phyloP scores from a whole-genome alignment of 2,888 invertebrate species.

The Idaea biselata region DNA sequence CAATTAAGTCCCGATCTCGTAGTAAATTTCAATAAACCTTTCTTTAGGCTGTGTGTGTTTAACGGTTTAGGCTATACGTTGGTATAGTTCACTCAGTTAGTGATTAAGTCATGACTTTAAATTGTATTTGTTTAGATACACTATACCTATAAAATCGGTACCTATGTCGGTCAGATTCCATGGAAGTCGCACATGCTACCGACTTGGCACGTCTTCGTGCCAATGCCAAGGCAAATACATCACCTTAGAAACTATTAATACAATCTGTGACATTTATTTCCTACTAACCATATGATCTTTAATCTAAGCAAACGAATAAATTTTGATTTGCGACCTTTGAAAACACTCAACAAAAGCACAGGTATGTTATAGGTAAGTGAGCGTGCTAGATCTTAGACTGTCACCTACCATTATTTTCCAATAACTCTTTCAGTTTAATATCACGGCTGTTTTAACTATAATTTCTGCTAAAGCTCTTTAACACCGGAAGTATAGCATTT shows the following conservation, averaged over 20 bases:
- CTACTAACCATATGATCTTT: neutral
- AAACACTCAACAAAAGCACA: neutral
- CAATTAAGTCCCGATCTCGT: no score
- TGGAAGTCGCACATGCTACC: neutral
- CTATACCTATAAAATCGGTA: neutral
- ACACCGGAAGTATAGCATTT: neutral
- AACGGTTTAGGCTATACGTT: no score
- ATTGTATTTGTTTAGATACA: neutral
- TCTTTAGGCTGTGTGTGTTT: no score
- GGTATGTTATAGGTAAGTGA: no score
- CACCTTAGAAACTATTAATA: neutral
- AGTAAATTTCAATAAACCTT: no score
- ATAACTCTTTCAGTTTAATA: neutral
- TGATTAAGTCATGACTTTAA: no score
- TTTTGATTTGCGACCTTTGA: neutral
- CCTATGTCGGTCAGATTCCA: neutral
- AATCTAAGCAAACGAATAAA: neutral
- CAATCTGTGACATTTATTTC: neutral
- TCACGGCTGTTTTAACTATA: neutral
- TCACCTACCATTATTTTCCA: neutral
- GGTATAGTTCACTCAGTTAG: no score
- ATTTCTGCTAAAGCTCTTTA: neutral
- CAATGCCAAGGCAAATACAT: conserved; percentile 4
- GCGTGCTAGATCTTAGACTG: no score
- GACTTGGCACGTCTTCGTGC: neutral